Base-by-base conservation (phyloP, 2,797 vertebrate species). In the Hyperoplus lanceolatus region DNA sequence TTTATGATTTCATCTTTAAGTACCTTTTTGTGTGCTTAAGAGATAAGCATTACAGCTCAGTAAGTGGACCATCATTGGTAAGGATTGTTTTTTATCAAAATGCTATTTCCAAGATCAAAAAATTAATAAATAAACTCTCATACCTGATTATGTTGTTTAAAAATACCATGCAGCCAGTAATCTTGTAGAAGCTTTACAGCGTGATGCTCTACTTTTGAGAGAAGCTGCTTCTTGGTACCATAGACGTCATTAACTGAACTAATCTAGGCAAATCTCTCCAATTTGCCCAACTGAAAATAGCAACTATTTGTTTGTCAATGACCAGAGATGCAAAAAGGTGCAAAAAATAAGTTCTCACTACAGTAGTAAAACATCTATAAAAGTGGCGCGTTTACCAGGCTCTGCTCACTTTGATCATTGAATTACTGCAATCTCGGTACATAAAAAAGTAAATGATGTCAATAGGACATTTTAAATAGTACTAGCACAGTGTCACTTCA, bases 341-440 rank as follows among this genome's bases (percentile, higher is more conserved):
- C 48, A 58, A 48, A 0, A 39, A 5, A 54, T 0, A 10, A 49
- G 42, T 12, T 54, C 4, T 55, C 12, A 49, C 18, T 1, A 15
- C 6, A 4, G 18, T 18, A 5, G 6, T 14, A 42, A 67, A 38
- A 60, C 12, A 6, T 42, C 6, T 3, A 29, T 42, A 51, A 53
- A 14, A 39, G 15, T 3, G 7, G 36, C 0, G 16, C 36, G 16
- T 64, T 54, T 1, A 59, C 2, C 2, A 13, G 6, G 18, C 11
- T 41, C 9, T 16, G 50, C 49, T 63, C 49, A 77, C 45, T 68
- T 21, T 59, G 41, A 48, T 29, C 21, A 39, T 73, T 36, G 12
- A 21, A 13, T 14, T 6, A 36, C 38, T 43, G 5, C 16, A 10
- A 39, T 36, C 4, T 18, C 16, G 29, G 29, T 29, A 29, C 29